These are phyloP conservation scores for Meloidogyne hapla DNA, from an alignment of 1,140 invertebrate species.

Conservation along the genomic window DNA sequence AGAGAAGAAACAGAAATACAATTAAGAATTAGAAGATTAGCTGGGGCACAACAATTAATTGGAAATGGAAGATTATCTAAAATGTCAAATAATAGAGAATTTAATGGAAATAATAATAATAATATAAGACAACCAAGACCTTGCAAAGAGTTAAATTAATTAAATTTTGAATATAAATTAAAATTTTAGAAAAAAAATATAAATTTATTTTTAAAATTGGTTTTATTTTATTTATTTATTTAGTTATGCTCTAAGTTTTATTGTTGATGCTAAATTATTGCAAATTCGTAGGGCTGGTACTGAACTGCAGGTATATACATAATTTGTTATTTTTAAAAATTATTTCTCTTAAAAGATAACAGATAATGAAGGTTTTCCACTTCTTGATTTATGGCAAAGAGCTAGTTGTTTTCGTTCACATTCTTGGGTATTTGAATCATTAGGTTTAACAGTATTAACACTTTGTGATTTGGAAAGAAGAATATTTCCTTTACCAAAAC, in stretches of 20 bases:
- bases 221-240: no score
- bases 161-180: no score
- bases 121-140: background rate
- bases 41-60: background rate
- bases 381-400: slow-evolving; percentile 48
- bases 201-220: slow-evolving; percentile 68
- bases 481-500: background rate
- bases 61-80: background rate
- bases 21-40: slow-evolving; percentile 3
- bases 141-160: background rate
- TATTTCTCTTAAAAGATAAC: slow-evolving; percentile 37
- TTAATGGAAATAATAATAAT: background rate
- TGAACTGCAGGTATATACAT: slow-evolving; percentile 37
- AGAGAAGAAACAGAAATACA: background rate
- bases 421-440: slow-evolving; percentile 43
- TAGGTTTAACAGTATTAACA: slow-evolving; percentile 41
- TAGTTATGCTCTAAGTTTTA: slow-evolving; percentile 46
- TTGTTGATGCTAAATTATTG: slow-evolving; percentile 40
- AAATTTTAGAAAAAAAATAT: slow-evolving; percentile 1
- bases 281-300: slow-evolving; percentile 44
- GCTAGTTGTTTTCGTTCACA: slow-evolving; percentile 36
- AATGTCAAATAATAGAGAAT: no score
- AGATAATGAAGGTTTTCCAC: slow-evolving; percentile 43
- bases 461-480: slow-evolving; percentile 33
- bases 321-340: slow-evolving; percentile 30